Base-by-base conservation (phyloP, 2,888 invertebrate species). In the Aporophyla nigra region DNA sequence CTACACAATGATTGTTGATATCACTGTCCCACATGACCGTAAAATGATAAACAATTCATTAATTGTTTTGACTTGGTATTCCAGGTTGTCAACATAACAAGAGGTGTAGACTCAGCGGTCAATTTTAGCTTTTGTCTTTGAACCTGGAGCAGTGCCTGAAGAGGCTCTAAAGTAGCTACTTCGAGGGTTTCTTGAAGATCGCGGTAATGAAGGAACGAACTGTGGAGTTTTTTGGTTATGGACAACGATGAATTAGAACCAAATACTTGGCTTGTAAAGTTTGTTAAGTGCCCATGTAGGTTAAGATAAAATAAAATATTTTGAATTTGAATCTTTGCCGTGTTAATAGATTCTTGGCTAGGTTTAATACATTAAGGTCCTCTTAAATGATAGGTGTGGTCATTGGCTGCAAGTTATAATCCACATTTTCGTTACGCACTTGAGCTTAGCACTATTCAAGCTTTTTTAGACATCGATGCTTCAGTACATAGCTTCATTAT, bases 1-100 rank as follows among this genome's bases (percentile, higher is more conserved):
- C 12, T 21, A 5, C 14, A 33, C 27, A 46, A 58, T 46, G 24
- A 71, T 71, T 56, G 4, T 58, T 53, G 27, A 19, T 46, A 78
- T 33, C 16, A 58, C 7, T 63, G 9, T 33, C 7, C 24, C 5
- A 4, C 14, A 53, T 33, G 56, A 71, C n/a, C 43, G 43, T 33
- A 49, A 56, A 46, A n/a, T 43, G 49, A 71, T 71, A 63, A 51
- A 68, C 27, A 59, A 76, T 46, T 19, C 1, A 24, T 59, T 58
- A 27, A 66, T 40, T 43, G 56, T 66, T 27, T 76, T n/a, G 66
- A n/a, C 9, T 46, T 46, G 14, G 21, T 9, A 14, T 21, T 33
- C 9, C 14, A 68, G 54, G 27, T 72, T 33, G 27, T 27, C 7
- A 46, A 46, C n/a, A 19, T 16, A 3, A 24, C 7, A 1, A 16